Evolutionary conservation across 2,113 vertebrate species (phyloP).

Genomic region (Camarhynchus parvulus): DNA sequence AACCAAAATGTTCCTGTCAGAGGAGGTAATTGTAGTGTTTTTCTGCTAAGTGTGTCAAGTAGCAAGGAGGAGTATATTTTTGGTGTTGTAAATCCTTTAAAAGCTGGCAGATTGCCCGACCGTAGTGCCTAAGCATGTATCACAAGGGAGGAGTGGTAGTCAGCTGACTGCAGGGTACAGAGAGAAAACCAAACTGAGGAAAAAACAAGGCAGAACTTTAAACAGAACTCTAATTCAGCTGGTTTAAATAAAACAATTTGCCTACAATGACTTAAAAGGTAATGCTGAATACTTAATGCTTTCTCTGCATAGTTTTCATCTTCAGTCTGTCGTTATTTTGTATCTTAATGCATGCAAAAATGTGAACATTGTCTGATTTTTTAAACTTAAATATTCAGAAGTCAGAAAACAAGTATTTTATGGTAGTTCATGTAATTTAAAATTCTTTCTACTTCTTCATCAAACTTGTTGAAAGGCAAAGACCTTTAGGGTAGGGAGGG

Average conservation of each 20-base stretch:
- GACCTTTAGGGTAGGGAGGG: slow-evolving; percentile 48
- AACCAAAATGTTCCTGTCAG: neutral
- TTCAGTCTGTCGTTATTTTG: neutral
- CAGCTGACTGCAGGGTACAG: slow-evolving; percentile 40
- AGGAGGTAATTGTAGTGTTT: slow-evolving; percentile 17
- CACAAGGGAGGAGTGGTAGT: slow-evolving; percentile 35
- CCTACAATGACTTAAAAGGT: slow-evolving; percentile 16
- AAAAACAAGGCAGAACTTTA: slow-evolving; percentile 35
- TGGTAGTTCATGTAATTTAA: neutral
- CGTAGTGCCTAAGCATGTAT: slow-evolving; percentile 12
- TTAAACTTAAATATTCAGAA: slow-evolving; percentile 20
- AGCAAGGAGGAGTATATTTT: slow-evolving; percentile 38
- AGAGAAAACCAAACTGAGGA: slow-evolving; percentile 33
- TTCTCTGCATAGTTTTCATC: slow-evolving; percentile 42
- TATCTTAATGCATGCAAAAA: slow-evolving; percentile 50
- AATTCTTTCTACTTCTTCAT: slow-evolving; percentile 13
- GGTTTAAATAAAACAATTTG: slow-evolving; percentile 47
- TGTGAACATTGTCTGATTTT: slow-evolving; percentile 12
- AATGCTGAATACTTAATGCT: slow-evolving; percentile 2
- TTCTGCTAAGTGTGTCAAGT: slow-evolving; percentile 45
- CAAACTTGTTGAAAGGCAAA: slow-evolving; percentile 44
- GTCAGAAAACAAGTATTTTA: slow-evolving; percentile 9
- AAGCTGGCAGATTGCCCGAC: slow-evolving; percentile 42
- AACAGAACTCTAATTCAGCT: neutral
- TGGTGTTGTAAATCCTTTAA: slow-evolving; percentile 37